phyloP scores from a whole-genome alignment of 2,113 vertebrate species.

The Brienomyrus longianalis region DNA sequence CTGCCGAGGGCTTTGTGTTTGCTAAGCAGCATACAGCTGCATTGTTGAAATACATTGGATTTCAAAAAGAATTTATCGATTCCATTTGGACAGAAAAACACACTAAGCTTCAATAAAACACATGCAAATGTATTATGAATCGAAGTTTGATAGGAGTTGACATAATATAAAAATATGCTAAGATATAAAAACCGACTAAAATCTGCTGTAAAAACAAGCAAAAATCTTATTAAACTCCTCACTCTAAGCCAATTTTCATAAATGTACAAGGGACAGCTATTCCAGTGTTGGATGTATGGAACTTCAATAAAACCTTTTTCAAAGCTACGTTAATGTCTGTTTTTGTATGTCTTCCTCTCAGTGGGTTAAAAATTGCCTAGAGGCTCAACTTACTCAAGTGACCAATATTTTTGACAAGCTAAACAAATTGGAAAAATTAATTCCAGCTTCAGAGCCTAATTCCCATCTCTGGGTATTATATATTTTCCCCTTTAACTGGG shows the following conservation, averaged over 20 bases:
- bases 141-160: not conserved
- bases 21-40: not conserved
- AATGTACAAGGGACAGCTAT: not conserved
- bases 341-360: not conserved
- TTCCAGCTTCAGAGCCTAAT: slow-evolving; percentile 52
- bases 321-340: not conserved
- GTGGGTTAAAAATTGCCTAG: slow-evolving; percentile 2
- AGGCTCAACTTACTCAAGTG: not conserved
- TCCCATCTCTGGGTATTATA: slow-evolving; percentile 48
- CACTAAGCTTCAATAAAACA: not conserved
- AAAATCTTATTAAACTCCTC: not conserved
- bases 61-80: not conserved
- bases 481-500: slow-evolving; percentile 48
- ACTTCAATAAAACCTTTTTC: not conserved
- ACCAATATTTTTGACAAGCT: slow-evolving; percentile 39
- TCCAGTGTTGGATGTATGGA: not conserved
- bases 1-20: not conserved
- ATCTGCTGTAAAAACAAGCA: not conserved
- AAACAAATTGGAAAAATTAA: slow-evolving; percentile 53
- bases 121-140: not conserved
- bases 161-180: not conserved
- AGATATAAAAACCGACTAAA: not conserved
- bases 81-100: not conserved
- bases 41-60: not conserved
- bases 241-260: not conserved